Evolutionary conservation across 2,797 vertebrate genomes (phyloP).

Genomic region (Luscinia megarhynchos): DNA sequence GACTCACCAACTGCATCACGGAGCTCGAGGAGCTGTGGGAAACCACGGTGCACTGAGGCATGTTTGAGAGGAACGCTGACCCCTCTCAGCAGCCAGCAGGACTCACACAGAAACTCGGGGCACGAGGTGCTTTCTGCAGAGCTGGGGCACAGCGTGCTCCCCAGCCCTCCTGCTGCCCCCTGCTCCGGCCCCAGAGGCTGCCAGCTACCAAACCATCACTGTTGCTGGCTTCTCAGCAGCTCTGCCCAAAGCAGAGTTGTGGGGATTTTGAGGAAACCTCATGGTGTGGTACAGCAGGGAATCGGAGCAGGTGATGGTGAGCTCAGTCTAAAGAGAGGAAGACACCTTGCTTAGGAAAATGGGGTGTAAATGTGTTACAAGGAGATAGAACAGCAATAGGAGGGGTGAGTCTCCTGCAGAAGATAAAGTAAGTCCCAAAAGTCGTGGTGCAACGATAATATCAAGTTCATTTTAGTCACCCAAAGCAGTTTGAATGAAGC

Average conservation of each 20-base stretch:
- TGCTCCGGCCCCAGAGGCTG: accelerated
- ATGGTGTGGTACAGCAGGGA: not conserved
- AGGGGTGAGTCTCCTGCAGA: not conserved
- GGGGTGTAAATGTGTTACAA: not conserved
- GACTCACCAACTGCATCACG: slow-evolving; percentile 26
- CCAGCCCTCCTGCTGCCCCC: not conserved
- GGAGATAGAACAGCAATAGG: not conserved
- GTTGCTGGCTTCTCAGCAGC: not conserved
- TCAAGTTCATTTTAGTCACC: not conserved
- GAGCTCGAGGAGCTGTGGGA: slow-evolving; percentile 17
- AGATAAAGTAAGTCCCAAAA: not conserved
- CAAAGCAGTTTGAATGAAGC: not conserved
- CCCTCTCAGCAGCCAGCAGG: not conserved
- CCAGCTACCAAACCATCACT: not conserved
- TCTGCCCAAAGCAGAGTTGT: not conserved
- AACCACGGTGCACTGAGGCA: not conserved
- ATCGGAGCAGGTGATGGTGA: not conserved
- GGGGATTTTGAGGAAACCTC: not conserved
- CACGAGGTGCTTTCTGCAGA: not conserved
- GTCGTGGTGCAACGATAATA: not conserved
- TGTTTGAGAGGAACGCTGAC: not conserved
- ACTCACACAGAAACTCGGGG: not conserved
- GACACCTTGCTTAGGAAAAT: not conserved
- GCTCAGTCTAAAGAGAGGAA: not conserved
- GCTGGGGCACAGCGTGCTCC: not conserved